Evolutionary conservation across 2,797 vertebrate genomes (phyloP).

Genomic region (Crenichthys baileyi): DNA sequence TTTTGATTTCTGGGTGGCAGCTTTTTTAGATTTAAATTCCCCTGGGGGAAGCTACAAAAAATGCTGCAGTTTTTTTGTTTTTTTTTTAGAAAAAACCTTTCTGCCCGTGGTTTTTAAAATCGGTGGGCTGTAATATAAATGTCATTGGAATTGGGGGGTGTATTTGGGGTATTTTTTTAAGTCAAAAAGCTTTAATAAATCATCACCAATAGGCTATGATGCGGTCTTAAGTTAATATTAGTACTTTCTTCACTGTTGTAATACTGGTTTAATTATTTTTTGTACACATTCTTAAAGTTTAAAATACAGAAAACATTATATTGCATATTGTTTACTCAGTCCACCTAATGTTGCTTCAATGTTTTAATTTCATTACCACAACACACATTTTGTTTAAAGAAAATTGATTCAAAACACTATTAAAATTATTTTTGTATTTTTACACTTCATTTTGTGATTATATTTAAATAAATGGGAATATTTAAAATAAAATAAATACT

Average conservation of each 20-base stretch:
- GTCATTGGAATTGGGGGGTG: slow-evolving; percentile 58
- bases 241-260: slow-evolving; percentile 1
- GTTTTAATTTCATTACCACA: slow-evolving; percentile 42
- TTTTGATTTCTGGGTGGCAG: too few relatives aligned
- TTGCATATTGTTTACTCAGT: slow-evolving; percentile 46
- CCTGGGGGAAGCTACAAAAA: too few relatives aligned
- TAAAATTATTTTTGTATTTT: slow-evolving; percentile 41
- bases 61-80: too few relatives aligned
- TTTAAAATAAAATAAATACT: slow-evolving; percentile 34
- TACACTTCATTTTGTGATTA: slow-evolving; percentile 2
- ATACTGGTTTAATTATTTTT: slow-evolving; percentile 19
- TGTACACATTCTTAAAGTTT: slow-evolving; percentile 28
- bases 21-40: too few relatives aligned
- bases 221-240: slow-evolving; percentile 1
- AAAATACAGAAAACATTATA: slow-evolving; percentile 24
- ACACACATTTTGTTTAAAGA: slow-evolving; percentile 26
- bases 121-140: slow-evolving; percentile 60
- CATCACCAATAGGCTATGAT: slow-evolving; percentile 22
- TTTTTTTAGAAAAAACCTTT: too few relatives aligned
- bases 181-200: slow-evolving; percentile 2
- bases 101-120: too few relatives aligned
- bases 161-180: slow-evolving; percentile 20
- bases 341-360: slow-evolving; percentile 37
- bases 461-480: slow-evolving; percentile 57
- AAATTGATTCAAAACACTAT: slow-evolving; percentile 21